phyloP scores from a whole-genome alignment of 2,888 invertebrate species.

The Drosophila algonquin region DNA sequence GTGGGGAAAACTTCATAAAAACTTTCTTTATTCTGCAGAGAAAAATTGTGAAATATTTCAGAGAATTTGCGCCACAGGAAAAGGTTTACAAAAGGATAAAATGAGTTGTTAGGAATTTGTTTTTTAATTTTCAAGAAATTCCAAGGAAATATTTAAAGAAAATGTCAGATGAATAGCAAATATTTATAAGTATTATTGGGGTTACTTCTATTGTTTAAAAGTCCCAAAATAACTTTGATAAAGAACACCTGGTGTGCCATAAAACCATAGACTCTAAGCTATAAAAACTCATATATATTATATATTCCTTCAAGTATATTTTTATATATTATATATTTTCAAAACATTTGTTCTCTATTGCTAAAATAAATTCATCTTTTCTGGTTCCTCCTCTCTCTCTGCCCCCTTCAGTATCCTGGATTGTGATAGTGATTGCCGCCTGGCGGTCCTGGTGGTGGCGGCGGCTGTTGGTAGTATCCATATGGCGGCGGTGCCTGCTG shows the following conservation, averaged over 20 bases:
- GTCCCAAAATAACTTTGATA: background rate
- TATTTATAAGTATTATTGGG: too few relatives aligned
- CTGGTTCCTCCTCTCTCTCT: background rate
- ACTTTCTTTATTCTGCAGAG: too few relatives aligned
- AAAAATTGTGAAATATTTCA: background rate
- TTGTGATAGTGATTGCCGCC: slow-evolving; percentile 68
- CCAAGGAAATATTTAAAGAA: too few relatives aligned
- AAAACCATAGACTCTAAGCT: background rate
- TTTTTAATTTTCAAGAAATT: too few relatives aligned
- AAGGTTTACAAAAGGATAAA: too few relatives aligned
- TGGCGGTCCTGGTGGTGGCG: slow-evolving; percentile 46
- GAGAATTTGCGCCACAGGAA: too few relatives aligned
- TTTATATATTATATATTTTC: slow-evolving; percentile 14
- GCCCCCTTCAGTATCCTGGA: slow-evolving; percentile 39
- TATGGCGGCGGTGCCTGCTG: slow-evolving; percentile 60
- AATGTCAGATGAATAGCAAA: too few relatives aligned
- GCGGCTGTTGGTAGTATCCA: slow-evolving; percentile 39
- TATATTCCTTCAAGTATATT: slow-evolving; percentile 1
- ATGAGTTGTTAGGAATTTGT: too few relatives aligned
- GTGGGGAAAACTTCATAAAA: too few relatives aligned
- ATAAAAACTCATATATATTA: too few relatives aligned
- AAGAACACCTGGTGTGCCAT: background rate
- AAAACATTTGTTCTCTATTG: slow-evolving; percentile 1
- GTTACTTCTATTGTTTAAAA: background rate
- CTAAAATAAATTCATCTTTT: slow-evolving; percentile 43